Base-by-base conservation (phyloP, 2,113 vertebrate species). In the Mormyrus lacerda region DNA sequence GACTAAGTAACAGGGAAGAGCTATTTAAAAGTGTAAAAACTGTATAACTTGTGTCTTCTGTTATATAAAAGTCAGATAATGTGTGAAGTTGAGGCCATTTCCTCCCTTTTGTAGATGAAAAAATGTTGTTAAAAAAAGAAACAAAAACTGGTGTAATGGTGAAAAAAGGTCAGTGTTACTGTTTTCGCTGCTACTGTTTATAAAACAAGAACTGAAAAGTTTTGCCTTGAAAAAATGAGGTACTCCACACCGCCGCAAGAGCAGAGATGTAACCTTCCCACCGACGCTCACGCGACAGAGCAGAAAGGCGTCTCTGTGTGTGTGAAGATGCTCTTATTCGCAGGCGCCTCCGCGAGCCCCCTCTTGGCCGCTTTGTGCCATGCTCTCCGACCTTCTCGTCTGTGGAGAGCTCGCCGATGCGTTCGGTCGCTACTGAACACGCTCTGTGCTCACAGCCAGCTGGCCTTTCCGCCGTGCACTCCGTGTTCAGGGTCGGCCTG, bases 21-120 rank as follows among this genome's bases (percentile, higher is more conserved):
- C 87, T 96, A 96, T 97, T 97, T 96, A 96, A 96, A 95, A 94
- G 95, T 95, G 95, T 69, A 31, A 69, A 69, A 95, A 95, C 95
- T 96, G 95, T 96, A 95, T 96, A 95, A 96, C 94, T 95, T 96
- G 94, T 94, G 94, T 95, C 95, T 95, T 95, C 94, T 95, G 94
- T 95, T 95, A 91, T 96, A 94, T 96, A 94, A 95, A 95, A 93
- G 91, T 93, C 90, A 94, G 94, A 95, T 87, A 90, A 87, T 95
- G 93, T 95, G 94, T 94, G 95, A 93, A 93, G 94, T 94, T 93
- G 92, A 91, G 92, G 35, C 84, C 92, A 90, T 90, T 91, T 89
- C 84, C 88, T 89, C 92, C 91, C 90, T 89, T 96, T 94, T 95
- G 94, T 94, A 95, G 94, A 95, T 95, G 95, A 92, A 95, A 91